Percentiles rank a stretch among this genome's conserved stretches.
Evolutionary conservation across 2,113 vertebrate genomes (phyloP).

Genomic region (Zapornia atra): DNA sequence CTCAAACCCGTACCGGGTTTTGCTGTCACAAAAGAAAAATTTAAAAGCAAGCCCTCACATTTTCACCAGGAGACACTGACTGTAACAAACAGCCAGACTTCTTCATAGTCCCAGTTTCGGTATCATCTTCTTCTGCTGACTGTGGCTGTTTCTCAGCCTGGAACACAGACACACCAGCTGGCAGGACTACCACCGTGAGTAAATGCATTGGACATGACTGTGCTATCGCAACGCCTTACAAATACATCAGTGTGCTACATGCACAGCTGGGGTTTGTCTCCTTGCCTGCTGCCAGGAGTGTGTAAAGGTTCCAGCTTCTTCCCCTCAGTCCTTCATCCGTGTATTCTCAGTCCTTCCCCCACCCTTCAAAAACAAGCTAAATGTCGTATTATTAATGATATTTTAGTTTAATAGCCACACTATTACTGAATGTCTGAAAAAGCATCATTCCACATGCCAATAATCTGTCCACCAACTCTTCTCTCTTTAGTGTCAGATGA

Average conservation of each 20-base stretch:
- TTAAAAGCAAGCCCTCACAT: background rate
- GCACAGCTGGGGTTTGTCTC: slow-evolving; percentile 51
- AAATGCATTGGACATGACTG: slow-evolving; percentile 19
- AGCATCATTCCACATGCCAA: background rate
- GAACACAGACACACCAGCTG: slow-evolving; percentile 6
- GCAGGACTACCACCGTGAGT: slow-evolving; percentile 1
- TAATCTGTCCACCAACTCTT: background rate
- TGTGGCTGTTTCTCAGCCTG: background rate
- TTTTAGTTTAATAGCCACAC: background rate
- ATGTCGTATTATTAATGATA: background rate
- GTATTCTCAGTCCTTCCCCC: background rate
- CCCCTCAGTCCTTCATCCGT: background rate
- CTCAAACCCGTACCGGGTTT: background rate
- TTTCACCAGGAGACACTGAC: background rate
- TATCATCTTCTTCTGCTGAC: background rate
- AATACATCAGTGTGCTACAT: slow-evolving; percentile 21
- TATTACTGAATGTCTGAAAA: slow-evolving; percentile 2
- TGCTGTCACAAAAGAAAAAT: background rate
- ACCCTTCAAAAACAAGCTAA: slow-evolving; percentile 12
- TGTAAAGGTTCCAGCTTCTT: slow-evolving; percentile 2
- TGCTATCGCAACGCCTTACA: background rate
- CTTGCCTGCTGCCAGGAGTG: slow-evolving; percentile 18
- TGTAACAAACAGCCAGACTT: background rate
- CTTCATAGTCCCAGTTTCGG: background rate
- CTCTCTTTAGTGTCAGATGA: slow-evolving; percentile 10